phyloP scores from a whole-genome alignment of 2,888 invertebrate species.

The Oligia latruncula region DNA sequence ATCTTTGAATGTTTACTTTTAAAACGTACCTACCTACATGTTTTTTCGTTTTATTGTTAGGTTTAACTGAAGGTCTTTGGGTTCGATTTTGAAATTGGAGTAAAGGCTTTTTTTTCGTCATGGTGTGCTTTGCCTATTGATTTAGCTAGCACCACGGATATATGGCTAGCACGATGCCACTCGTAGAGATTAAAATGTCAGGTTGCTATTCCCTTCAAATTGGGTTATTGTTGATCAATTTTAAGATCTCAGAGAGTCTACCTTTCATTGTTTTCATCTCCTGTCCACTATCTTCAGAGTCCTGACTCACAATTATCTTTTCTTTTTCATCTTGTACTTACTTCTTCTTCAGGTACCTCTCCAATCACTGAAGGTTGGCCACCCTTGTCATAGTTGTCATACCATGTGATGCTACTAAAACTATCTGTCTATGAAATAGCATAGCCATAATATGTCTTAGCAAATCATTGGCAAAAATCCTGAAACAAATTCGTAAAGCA shows the following conservation, averaged over 20 bases:
- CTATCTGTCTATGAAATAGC: too few relatives aligned
- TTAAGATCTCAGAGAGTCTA: neutral
- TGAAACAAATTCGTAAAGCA: slow-evolving; percentile 9
- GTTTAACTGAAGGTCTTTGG: slow-evolving; percentile 58
- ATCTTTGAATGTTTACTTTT: slow-evolving; percentile 71
- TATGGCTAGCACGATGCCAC: neutral
- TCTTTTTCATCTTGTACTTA: neutral
- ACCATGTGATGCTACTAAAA: neutral
- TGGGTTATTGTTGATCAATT: slow-evolving; percentile 1
- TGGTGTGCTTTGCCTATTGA: slow-evolving; percentile 28
- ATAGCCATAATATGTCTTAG: too few relatives aligned
- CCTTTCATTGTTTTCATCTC: neutral
- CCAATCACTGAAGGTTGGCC: neutral
- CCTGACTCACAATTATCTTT: neutral
- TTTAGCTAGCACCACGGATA: neutral
- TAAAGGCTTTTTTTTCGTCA: slow-evolving; percentile 26
- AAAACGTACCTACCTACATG: slow-evolving; percentile 50
- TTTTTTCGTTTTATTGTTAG: slow-evolving; percentile 62
- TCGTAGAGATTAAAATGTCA: slow-evolving; percentile 11
- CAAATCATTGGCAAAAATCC: neutral
- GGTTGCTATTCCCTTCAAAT: neutral
- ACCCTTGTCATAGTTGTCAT: neutral
- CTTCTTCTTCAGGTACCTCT: neutral
- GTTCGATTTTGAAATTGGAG: slow-evolving; percentile 58
- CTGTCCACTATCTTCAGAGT: neutral